phyloP scores from a whole-genome alignment of 2,888 invertebrate genomes.

The Perizoma flavofasciatum region DNA sequence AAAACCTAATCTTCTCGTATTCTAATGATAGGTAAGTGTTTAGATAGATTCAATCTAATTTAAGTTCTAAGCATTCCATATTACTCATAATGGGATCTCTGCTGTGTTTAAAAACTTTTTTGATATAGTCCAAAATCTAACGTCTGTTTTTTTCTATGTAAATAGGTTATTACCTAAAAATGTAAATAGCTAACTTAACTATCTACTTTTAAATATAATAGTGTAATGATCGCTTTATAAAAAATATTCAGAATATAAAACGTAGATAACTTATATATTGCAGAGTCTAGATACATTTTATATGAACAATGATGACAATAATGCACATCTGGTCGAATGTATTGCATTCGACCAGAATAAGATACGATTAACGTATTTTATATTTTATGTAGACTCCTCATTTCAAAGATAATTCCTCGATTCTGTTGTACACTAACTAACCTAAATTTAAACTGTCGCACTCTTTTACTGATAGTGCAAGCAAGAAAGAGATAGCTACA shows the following conservation, averaged over 20 bases:
- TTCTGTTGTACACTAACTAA: no score
- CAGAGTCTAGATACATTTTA: conserved; percentile 37
- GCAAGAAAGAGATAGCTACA: no score
- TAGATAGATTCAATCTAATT: conserved; percentile 78
- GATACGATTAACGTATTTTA: conserved; percentile 40
- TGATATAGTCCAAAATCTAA: conserved; percentile 71
- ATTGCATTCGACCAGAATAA: conserved; percentile 12
- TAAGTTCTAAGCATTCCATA: conserved; percentile 80
- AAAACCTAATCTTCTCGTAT: conserved; percentile 57
- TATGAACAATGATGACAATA: conserved; percentile 73
- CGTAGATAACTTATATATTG: no score
- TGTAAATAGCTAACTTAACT: conserved; percentile 27
- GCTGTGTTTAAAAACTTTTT: conserved; percentile 79
- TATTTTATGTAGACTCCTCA: conserved; percentile 5
- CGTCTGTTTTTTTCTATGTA: conserved; percentile 57
- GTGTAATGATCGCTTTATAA: conserved; percentile 66
- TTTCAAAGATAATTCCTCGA: conserved; percentile 21
- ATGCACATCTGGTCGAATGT: conserved; percentile 65
- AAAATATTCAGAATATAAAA: no score
- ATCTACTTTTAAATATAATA: conserved; percentile 46
- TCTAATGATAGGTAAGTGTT: conserved; percentile 59
- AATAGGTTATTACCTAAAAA: conserved; percentile 49
- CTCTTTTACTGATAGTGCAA: no score
- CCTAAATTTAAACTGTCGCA: no score
- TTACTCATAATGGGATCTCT: conserved; percentile 79